Conservation (phyloP, 2,888 invertebrate species). For the Chorisops tibialis region DNA sequence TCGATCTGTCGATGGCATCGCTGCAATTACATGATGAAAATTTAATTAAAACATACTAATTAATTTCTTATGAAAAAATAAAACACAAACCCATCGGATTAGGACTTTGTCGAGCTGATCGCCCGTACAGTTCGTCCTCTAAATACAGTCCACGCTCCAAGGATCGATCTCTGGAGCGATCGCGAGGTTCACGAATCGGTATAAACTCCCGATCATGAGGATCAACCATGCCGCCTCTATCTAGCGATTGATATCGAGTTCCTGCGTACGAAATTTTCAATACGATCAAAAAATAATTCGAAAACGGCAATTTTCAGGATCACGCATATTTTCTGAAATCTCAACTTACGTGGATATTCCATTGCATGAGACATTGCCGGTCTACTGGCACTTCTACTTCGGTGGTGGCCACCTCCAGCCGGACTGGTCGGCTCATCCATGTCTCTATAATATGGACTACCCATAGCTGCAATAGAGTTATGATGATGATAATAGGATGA, state of each 20-base stretch:
- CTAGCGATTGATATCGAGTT: slow-evolving; percentile 67
- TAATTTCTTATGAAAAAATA: background rate
- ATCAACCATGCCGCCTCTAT: slow-evolving; percentile 68
- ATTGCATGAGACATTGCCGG: slow-evolving; percentile 61
- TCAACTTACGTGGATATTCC: slow-evolving; percentile 57
- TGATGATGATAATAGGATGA: slow-evolving; percentile 55
- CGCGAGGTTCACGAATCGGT: slow-evolving; percentile 74
- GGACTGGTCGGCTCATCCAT: slow-evolving; percentile 83
- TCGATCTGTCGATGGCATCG: slow-evolving; percentile 57
- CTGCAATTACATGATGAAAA: slow-evolving; percentile 37
- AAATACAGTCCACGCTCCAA: slow-evolving; percentile 67
- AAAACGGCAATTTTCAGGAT: too few species aligned
- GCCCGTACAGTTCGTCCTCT: slow-evolving; percentile 66
- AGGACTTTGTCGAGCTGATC: slow-evolving; percentile 69
- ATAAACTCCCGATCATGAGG: slow-evolving; percentile 81
- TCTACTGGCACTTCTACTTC: slow-evolving; percentile 77
- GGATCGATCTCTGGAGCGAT: slow-evolving; percentile 64
- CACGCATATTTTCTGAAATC: slow-evolving; percentile 14
- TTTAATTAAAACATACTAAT: background rate
- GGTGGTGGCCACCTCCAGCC: slow-evolving; percentile 77
- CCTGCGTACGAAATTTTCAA: slow-evolving; percentile 38
- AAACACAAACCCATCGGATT: slow-evolving; percentile 55
- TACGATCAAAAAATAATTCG: too few species aligned
- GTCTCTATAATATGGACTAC: slow-evolving; percentile 69
- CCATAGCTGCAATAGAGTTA: slow-evolving; percentile 54